Base-by-base conservation (phyloP, 2,888 invertebrate species). In the Thymelicus acteon region DNA sequence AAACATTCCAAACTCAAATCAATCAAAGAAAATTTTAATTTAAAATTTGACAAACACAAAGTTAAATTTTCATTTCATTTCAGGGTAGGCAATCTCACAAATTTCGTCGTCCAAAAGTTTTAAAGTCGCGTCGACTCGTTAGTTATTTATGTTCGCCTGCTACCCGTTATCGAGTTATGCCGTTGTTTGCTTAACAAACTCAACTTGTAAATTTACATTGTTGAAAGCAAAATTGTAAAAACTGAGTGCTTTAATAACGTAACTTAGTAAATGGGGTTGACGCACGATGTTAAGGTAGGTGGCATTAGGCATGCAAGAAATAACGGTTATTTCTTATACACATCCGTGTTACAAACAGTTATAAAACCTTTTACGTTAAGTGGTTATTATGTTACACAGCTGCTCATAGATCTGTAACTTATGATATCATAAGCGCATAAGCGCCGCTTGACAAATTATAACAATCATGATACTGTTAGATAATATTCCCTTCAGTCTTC, bases 81-180 rank as follows among this genome's bases (percentile, higher is more conserved):
- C 13, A 12, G 31, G 37, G 6, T 57, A 57, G 57, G 57, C 57
- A 57, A 57, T 57, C 31, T 57, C 57, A 12, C 54, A 31, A 57
- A 57, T 57, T 57, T 57, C 13, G 37, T 37, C 31, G 57, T 7
- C 31, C 13, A 13, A 57, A 57, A 37, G 57, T 57, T 57, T 57
- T 12, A 37, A 57, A 57, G 57, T 57, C 13, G 31, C 57, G 57
- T 57, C 57, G 37, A 57, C 57, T 57, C 57, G 57, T 57, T 57
- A 57, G 57, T 57, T 57, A 57, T 57, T 57, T 57, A 57, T 31
- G 57, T 57, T 37, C 57, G 13, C 57, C 57, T 57, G 31, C 3
- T 57, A 37, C 57, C 54, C 31, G 31, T 57, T 57, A 57, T 57
- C 57, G 57, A 57, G 31, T 31, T 57, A 57, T 37, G 57, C 57